Percentiles rank a stretch among this genome's conserved stretches.
phyloP scores from a whole-genome alignment of 2,888 invertebrate species.

The Drosophila mimica region DNA sequence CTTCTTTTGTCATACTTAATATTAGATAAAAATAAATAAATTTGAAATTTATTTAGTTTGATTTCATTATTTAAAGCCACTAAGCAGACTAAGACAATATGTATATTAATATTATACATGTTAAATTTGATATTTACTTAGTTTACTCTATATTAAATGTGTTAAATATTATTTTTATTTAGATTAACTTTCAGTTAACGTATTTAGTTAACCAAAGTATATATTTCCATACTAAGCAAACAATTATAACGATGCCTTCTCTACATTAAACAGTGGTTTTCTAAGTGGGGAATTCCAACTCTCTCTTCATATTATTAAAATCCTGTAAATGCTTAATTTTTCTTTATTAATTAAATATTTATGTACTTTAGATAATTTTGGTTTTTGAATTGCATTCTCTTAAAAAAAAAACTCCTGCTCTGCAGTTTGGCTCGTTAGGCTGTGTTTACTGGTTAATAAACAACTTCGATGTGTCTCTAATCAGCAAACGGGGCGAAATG shows the following conservation, averaged over 20 bases:
- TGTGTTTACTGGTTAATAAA: constrained; percentile 33
- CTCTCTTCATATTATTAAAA: no score
- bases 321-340: background rate
- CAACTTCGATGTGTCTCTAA: constrained; percentile 64
- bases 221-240: no score
- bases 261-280: no score
- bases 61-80: no score
- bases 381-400: background rate
- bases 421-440: constrained; percentile 59
- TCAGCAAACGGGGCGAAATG: constrained; percentile 67
- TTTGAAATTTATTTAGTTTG: background rate
- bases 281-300: no score
- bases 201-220: no score
- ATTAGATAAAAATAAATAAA: background rate
- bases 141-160: background rate
- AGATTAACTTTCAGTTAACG: no score
- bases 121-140: background rate
- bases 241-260: no score
- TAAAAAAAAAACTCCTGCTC: constrained; percentile 23
- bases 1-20: background rate
- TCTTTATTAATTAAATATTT: background rate
- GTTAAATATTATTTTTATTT: no score
- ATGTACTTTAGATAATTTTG: background rate
- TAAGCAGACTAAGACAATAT: no score
- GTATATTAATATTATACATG: no score